A percentile compares a stretch with the other conserved stretches of the same genome.
Conservation (phyloP, 2,113 vertebrate species). For the Ptychochromis oligacanthus region DNA sequence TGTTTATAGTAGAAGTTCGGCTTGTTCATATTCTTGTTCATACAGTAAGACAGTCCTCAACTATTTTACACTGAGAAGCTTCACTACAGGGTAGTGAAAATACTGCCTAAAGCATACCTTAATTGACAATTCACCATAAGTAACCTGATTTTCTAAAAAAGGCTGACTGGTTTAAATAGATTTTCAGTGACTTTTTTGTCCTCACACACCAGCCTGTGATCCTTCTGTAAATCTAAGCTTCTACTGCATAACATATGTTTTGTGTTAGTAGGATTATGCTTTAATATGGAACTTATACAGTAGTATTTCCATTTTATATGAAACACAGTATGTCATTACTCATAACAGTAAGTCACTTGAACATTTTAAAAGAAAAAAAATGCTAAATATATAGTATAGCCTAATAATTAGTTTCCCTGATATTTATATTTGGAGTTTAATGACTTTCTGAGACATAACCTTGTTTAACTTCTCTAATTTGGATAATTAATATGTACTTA, state of each 20-base stretch:
- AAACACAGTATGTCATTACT: background rate
- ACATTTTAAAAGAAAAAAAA: background rate
- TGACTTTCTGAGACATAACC: background rate
- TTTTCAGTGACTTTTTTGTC: background rate
- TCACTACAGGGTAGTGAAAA: background rate
- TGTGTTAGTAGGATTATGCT: background rate
- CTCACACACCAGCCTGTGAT: background rate
- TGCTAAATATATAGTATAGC: background rate
- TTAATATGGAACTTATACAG: no score
- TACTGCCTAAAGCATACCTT: conserved; percentile 3
- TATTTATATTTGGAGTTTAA: background rate
- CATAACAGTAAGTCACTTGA: background rate
- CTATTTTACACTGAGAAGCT: background rate
- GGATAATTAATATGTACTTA: background rate
- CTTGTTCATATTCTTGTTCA: background rate
- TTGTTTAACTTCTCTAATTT: background rate
- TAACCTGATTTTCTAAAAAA: conserved; percentile 1
- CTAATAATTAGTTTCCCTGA: background rate
- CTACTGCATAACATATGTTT: background rate
- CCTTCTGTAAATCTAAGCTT: background rate
- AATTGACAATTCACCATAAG: background rate
- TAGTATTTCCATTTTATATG: background rate
- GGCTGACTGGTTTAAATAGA: conserved; percentile 10
- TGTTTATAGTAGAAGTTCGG: background rate
- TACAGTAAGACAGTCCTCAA: background rate